Percentiles rank a stretch among this genome's conserved stretches.
phyloP scores from a whole-genome alignment of 1,140 invertebrate genomes.

The Lutraria rhynchaena region DNA sequence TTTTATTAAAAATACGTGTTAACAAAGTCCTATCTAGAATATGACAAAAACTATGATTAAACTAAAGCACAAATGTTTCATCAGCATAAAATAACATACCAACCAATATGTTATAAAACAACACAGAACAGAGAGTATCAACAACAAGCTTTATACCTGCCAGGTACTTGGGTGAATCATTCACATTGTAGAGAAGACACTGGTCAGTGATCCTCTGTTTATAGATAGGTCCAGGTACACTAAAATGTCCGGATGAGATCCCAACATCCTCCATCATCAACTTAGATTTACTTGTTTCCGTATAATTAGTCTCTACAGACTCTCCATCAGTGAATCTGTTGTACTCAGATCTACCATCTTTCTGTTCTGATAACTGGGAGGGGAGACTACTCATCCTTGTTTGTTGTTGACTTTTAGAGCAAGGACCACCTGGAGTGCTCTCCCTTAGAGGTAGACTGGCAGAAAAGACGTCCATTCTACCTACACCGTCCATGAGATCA shows the following conservation, averaged over 20 bases:
- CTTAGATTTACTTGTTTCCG: not conserved
- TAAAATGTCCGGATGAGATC: conserved; percentile 2
- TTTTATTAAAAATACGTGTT: too few relatives aligned
- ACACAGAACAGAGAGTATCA: too few relatives aligned
- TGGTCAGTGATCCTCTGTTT: conserved; percentile 44
- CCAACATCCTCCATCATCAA: not conserved
- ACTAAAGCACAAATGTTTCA: too few relatives aligned
- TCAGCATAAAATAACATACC: too few relatives aligned
- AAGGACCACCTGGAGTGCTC: conserved; percentile 38
- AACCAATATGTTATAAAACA: too few relatives aligned
- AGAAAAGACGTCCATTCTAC: conserved; percentile 11
- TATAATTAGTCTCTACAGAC: too few relatives aligned
- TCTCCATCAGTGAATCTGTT: too few relatives aligned
- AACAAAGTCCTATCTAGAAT: too few relatives aligned
- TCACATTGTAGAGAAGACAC: conserved; percentile 40
- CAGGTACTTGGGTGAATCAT: conserved; percentile 41
- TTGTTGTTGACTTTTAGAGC: not conserved
- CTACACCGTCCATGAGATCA: not conserved
- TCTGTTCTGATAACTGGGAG: not conserved
- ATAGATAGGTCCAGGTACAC: conserved; percentile 56
- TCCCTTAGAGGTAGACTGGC: conserved; percentile 53
- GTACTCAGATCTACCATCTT: not conserved
- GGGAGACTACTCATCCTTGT: conserved; percentile 21
- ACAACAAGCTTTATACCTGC: too few relatives aligned
- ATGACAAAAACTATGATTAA: too few relatives aligned